These are phyloP conservation scores for Xenopus laevis DNA, from an alignment of 2,113 vertebrate species.

Conservation along the genomic window DNA sequence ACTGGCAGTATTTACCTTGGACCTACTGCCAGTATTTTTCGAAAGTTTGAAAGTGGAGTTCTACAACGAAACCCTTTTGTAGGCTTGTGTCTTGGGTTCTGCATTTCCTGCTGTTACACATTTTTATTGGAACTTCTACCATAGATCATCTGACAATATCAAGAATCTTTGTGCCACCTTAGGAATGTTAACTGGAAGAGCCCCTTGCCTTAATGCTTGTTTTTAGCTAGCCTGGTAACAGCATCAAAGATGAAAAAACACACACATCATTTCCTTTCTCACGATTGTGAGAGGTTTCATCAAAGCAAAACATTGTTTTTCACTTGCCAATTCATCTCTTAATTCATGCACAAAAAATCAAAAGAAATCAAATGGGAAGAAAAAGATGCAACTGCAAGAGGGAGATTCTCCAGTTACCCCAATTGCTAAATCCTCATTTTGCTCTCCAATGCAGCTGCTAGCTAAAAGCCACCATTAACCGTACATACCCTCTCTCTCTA, in stretches of 20 bases:
- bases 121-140: too few relatives aligned
- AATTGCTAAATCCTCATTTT: slow-evolving; percentile 42
- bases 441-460: slow-evolving; percentile 61
- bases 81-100: too few relatives aligned
- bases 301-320: not conserved
- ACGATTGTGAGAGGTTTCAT: not conserved
- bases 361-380: not conserved
- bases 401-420: slow-evolving; percentile 40
- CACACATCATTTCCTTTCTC: too few relatives aligned
- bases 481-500: not conserved
- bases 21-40: too few relatives aligned
- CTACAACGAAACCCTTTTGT: too few relatives aligned
- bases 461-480: slow-evolving; percentile 64
- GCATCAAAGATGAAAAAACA: slow-evolving; percentile 86
- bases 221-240: slow-evolving; percentile 78
- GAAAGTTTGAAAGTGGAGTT: too few relatives aligned
- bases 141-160: too few relatives aligned
- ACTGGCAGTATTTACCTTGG: too few relatives aligned
- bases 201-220: slow-evolving; percentile 55
- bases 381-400: slow-evolving; percentile 23
- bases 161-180: too few relatives aligned
- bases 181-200: not conserved
- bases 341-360: not conserved
- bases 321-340: not conserved
- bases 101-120: too few relatives aligned